Conservation (phyloP, 2,888 invertebrate species). For the Drosophila differens region DNA sequence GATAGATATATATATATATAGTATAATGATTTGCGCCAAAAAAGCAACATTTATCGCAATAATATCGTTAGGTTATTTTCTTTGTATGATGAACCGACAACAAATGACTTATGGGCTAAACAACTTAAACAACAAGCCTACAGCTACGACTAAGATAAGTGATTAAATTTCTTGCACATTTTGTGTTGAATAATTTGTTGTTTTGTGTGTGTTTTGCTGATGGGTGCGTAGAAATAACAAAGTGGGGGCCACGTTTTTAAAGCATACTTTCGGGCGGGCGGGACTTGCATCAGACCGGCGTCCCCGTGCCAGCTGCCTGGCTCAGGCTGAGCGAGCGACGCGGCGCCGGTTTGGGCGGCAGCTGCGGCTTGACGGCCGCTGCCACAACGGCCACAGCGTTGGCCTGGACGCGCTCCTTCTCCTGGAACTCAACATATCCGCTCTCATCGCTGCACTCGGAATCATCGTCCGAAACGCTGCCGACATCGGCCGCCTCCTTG, state of each 20-base stretch:
- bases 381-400: constrained; percentile 22
- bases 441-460: constrained; percentile 96
- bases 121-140: constrained; percentile 47
- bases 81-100: constrained; percentile 71
- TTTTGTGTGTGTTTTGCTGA: constrained; percentile 30
- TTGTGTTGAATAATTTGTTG: constrained; percentile 4
- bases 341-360: constrained; percentile 81
- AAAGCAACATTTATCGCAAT: constrained; percentile 41
- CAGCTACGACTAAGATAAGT: constrained; percentile 56
- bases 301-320: constrained; percentile 45
- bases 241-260: constrained; percentile 48
- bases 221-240: constrained; percentile 74
- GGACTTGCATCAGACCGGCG: constrained; percentile 56
- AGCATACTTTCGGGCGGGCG: constrained; percentile 52
- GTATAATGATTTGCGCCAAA: constrained; percentile 36
- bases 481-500: constrained; percentile 32
- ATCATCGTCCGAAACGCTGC: constrained; percentile 85
- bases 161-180: constrained; percentile 68
- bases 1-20: not conserved
- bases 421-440: constrained; percentile 93
- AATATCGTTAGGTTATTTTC: constrained; percentile 71
- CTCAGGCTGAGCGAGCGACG: constrained; percentile 64
- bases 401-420: constrained; percentile 77
- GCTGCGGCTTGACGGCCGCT: constrained; percentile 41
- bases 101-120: constrained; percentile 59